phyloP scores from a whole-genome alignment of 1,140 invertebrate genomes.

The Lepidurus apus region DNA sequence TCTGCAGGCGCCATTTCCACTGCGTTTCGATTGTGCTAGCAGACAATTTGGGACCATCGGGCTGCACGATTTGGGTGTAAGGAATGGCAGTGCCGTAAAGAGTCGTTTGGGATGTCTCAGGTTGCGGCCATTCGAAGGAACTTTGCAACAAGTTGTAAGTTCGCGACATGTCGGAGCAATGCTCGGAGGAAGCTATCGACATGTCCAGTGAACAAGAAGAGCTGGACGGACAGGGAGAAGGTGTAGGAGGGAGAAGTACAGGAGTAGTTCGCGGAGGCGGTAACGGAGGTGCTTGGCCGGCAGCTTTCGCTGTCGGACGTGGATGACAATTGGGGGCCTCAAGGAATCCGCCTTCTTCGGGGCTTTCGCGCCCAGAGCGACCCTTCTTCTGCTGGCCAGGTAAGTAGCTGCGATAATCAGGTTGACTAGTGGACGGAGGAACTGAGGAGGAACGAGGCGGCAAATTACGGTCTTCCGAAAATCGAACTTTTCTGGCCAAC shows the following conservation, averaged over 20 bases:
- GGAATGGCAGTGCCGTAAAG: background rate
- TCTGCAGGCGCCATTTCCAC: slow-evolving; percentile 12
- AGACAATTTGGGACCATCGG: background rate
- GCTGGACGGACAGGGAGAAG: slow-evolving; percentile 28
- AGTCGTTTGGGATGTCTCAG: background rate
- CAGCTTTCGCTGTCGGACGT: background rate
- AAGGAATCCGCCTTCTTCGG: slow-evolving; percentile 34
- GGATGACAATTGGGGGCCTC: slow-evolving; percentile 17
- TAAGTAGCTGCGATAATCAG: slow-evolving; percentile 11
- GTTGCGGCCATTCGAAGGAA: slow-evolving; percentile 24
- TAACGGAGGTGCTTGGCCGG: background rate
- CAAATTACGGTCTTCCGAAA: background rate
- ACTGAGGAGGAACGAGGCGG: slow-evolving; percentile 1
- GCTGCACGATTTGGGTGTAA: background rate
- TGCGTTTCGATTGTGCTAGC: background rate
- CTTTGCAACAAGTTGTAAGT: slow-evolving; percentile 1
- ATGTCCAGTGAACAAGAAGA: slow-evolving; percentile 33
- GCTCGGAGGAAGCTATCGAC: slow-evolving; percentile 28
- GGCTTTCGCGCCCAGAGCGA: slow-evolving; percentile 29
- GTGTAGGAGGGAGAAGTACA: background rate
- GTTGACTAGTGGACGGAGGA: slow-evolving; percentile 7
- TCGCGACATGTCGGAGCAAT: background rate
- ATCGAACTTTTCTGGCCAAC: background rate
- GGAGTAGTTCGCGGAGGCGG: background rate
- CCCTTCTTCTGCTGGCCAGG: background rate